Base-by-base conservation (phyloP, 2,888 invertebrate genomes). In the Spilosoma lubricipeda region DNA sequence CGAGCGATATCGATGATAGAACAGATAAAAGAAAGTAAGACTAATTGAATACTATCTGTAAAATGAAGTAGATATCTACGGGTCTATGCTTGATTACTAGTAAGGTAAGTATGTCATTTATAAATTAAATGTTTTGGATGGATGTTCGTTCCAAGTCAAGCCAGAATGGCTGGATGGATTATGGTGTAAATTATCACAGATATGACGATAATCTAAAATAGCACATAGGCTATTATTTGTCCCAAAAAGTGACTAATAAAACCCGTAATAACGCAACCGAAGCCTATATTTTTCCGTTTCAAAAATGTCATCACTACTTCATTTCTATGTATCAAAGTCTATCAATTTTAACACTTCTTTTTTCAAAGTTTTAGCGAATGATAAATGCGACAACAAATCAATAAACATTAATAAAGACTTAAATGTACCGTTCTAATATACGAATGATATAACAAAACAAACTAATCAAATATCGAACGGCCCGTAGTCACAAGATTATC, bases 401-500 rank as follows among this genome's bases (percentile, higher is more conserved):
- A 33, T 33, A 33, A n/a, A n/a, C n/a, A n/a, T n/a, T n/a, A n/a
- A n/a, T 33, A 33, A 33, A 33, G 33, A 33, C 33, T 33, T 1
- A 33, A 33, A 33, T 33, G 33, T 33, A 39, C 39, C 11, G 72
- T 65, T 63, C 68, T 75, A 84, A 82, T 77, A 75, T 64, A 70
- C 65, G n/a, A 63, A 18, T 63, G 67, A 76, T 69, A 71, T 78
- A 77, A 81, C 80, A 83, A 85, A 85, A 85, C 78, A 80, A 80
- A 80, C 80, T 72, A 78, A 84, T 84, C 72, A 11, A n/a, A 73
- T 71, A 84, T 85, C 76, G 75, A 70, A 72, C 66, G 79, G 76
- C 42, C 72, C 74, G 77, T 70, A 76, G 75, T 79, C 80, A 78
- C 20, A 74, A 68, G 86, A 80, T 84, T 84, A 84, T 74, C 67